Percentiles rank a stretch among this genome's conserved stretches.
These are phyloP conservation scores for Chauna torquata DNA, from an alignment of 2,113 vertebrate species.

Conservation along the genomic window DNA sequence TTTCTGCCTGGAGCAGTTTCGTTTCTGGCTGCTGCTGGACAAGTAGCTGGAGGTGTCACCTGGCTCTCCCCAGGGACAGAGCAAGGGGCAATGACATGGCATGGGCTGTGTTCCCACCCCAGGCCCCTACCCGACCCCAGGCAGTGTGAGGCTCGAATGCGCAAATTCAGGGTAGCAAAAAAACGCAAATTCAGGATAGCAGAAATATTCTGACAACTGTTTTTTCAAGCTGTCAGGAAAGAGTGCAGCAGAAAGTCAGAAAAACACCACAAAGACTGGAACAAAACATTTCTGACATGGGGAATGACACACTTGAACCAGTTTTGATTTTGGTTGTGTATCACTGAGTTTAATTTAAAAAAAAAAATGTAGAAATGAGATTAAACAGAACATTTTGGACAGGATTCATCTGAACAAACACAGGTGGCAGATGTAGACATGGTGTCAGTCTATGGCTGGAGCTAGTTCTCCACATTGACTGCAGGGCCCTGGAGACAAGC, in stretches of 20 bases:
- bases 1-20: neutral
- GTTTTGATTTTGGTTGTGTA: neutral
- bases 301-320: neutral
- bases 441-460: neutral
- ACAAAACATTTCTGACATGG: neutral
- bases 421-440: neutral
- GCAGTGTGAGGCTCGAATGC: neutral
- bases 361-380: neutral
- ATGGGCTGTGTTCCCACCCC: neutral
- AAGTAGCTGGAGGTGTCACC: neutral
- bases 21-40: neutral
- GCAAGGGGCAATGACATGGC: accelerated
- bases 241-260: neutral
- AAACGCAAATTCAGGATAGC: neutral
- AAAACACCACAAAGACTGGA: neutral
- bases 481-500: neutral
- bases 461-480: neutral
- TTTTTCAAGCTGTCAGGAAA: neutral
- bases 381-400: neutral
- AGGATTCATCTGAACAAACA: neutral
- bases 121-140: neutral
- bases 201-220: neutral
- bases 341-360: neutral
- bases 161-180: neutral
- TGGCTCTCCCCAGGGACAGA: neutral